Conservation (phyloP, 2,113 vertebrate species). For the Cyphomyrus discorhynchus region DNA sequence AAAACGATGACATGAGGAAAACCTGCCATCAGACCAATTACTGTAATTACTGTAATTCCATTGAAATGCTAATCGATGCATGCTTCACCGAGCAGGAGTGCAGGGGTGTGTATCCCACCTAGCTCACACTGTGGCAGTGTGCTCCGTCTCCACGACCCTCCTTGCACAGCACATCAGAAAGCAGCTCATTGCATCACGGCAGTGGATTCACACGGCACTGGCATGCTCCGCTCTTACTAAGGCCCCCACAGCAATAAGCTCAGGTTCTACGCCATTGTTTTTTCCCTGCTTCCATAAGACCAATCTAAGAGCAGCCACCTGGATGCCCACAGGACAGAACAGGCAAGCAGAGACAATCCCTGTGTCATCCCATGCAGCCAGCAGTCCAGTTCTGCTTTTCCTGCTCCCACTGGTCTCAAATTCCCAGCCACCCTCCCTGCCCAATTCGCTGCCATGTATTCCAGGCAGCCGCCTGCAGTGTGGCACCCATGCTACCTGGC, state of each 20-base stretch:
- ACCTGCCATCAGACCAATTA: not conserved
- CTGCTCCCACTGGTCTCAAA: not conserved
- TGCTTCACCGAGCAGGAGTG: not conserved
- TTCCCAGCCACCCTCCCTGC: not conserved
- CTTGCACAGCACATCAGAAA: not conserved
- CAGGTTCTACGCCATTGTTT: not conserved
- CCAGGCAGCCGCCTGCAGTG: not conserved
- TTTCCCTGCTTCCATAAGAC: not conserved
- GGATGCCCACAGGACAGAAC: not conserved
- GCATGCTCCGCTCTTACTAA: not conserved
- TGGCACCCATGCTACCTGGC: not conserved
- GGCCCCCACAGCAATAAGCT: not conserved
- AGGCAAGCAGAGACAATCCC: not conserved
- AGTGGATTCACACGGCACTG: not conserved
- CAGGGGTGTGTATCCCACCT: not conserved
- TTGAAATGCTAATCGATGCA: not conserved
- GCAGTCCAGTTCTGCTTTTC: not conserved
- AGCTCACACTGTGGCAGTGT: not conserved
- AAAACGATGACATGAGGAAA: not conserved
- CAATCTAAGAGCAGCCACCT: not conserved
- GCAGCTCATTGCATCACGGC: not conserved
- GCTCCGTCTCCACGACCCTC: not conserved
- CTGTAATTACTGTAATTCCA: not conserved
- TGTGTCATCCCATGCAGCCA: not conserved
- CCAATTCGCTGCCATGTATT: not conserved